These are phyloP conservation scores for Catharus bicknelli DNA, from an alignment of 2,113 vertebrate species.

Conservation along the genomic window DNA sequence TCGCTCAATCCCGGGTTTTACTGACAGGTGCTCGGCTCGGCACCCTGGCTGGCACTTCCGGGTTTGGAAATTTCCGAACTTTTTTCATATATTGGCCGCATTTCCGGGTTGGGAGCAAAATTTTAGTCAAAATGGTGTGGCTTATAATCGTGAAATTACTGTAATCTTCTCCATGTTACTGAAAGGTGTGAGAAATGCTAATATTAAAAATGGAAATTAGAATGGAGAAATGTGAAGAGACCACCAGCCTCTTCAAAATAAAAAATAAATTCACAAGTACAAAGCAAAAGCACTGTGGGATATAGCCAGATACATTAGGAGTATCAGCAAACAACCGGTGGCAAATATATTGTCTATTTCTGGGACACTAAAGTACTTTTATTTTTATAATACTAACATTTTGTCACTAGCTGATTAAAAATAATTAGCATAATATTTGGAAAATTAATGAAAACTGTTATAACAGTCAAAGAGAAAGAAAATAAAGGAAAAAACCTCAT, in stretches of 20 bases:
- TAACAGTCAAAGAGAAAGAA: not conserved
- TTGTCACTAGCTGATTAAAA: not conserved
- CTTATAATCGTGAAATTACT: too few relatives aligned
- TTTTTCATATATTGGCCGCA: too few relatives aligned
- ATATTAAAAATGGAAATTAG: not conserved
- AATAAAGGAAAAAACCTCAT: not conserved
- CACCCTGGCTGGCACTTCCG: too few relatives aligned
- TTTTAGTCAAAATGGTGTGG: too few relatives aligned
- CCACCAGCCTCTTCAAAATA: not conserved
- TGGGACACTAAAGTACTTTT: not conserved
- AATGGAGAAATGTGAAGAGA: not conserved
- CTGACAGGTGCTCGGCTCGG: too few relatives aligned
- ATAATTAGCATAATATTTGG: not conserved
- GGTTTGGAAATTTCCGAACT: too few relatives aligned
- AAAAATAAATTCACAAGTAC: not conserved
- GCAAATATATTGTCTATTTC: slow-evolving; percentile 1
- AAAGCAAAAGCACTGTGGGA: not conserved
- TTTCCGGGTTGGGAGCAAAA: too few relatives aligned
- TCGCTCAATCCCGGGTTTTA: too few relatives aligned
- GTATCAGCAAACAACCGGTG: not conserved
- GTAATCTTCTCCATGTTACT: not conserved
- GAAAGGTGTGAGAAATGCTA: not conserved
- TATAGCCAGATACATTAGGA: not conserved
- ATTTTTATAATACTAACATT: not conserved
- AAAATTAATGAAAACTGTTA: not conserved